phyloP scores from a whole-genome alignment of 2,797 vertebrate genomes.

The Takifugu rubripes region DNA sequence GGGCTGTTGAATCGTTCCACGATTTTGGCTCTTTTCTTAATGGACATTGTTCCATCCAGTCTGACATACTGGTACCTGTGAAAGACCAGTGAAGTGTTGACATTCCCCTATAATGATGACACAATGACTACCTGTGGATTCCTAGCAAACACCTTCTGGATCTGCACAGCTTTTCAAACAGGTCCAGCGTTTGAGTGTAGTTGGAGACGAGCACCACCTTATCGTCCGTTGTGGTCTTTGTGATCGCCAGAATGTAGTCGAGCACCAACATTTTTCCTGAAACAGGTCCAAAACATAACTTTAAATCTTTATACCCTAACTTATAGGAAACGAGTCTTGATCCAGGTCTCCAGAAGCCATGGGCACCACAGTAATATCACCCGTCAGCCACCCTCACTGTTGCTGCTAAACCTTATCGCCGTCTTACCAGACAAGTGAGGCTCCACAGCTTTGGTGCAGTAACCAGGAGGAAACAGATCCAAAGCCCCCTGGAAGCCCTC shows the following conservation, averaged over 20 bases:
- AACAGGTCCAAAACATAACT: constrained; percentile 5
- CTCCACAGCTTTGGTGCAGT: constrained; percentile 84
- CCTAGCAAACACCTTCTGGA: constrained; percentile 78
- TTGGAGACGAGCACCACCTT: constrained; percentile 97
- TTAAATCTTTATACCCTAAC: too few relatives aligned
- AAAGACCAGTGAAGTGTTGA: constrained; percentile 1
- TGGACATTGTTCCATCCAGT: constrained; percentile 96
- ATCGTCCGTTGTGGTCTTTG: constrained; percentile 84
- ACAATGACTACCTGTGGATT: neutral
- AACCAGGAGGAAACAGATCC: constrained; percentile 86
- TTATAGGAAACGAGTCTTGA: too few relatives aligned
- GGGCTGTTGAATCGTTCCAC: constrained; percentile 91
- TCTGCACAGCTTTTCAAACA: constrained; percentile 95
- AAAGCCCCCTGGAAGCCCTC: constrained; percentile 89
- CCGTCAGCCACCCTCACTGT: too few relatives aligned
- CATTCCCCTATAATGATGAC: neutral
- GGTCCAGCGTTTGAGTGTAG: constrained; percentile 96
- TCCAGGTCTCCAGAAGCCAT: too few relatives aligned
- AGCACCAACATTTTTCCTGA: constrained; percentile 96
- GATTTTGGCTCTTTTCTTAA: constrained; percentile 95
- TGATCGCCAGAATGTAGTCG: constrained; percentile 94
- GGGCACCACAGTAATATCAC: too few relatives aligned
- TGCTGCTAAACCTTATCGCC: neutral
- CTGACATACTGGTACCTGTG: constrained; percentile 90
- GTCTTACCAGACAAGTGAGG: constrained; percentile 91